Base-by-base conservation (phyloP, 92 coral and sea anemone genomes). In the Metridium senile region DNA sequence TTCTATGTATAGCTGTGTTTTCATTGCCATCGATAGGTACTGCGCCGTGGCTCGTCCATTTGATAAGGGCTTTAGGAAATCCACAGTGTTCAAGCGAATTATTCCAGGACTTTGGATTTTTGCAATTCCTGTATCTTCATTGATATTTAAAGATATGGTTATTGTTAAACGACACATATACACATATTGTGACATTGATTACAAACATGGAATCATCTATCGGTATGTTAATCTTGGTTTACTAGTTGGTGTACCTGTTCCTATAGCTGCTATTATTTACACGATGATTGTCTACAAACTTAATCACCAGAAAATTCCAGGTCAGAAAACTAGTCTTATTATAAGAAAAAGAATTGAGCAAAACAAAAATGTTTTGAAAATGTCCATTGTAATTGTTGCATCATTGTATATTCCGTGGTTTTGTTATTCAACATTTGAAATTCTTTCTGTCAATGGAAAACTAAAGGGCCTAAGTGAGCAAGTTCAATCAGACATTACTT, bases 31-130 rank as follows among this genome's bases (percentile, higher is more conserved):
- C 20, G 76, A 72, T 56, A 46, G 76, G 52, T 72, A 54, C 28
- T 54, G 30, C 76, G 66, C 51, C 1, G 51, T 56, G 27, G 66
- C 76, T 0, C 29, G 29, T 28, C 76, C 76, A 56, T 17, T 72
- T 9, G 16, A 20, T 13, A 59, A 51, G 53, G 76, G 66, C 49
- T 56, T 72, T 25, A 28, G 39, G 13, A 72, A 26, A 22, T 29
- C 49, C 1, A 29, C 28, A 31, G 49, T 39, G 49, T 59, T 72
- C 19, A 72, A 56, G 34, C 57, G 45, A 35, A 56, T 72, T 9
- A 72, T 72, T 17, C 29, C 76, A 56, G 76, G 76, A 6, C 32
- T 72, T 22, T 72, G 77, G 77, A 16, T 72, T 6, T 72, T 54
- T 20, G 7, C 77, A 19, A 26, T 11, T 9, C 16, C 54, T 0